Conservation (phyloP, 1,140 invertebrate genomes). For the Mercenaria mercenaria region DNA sequence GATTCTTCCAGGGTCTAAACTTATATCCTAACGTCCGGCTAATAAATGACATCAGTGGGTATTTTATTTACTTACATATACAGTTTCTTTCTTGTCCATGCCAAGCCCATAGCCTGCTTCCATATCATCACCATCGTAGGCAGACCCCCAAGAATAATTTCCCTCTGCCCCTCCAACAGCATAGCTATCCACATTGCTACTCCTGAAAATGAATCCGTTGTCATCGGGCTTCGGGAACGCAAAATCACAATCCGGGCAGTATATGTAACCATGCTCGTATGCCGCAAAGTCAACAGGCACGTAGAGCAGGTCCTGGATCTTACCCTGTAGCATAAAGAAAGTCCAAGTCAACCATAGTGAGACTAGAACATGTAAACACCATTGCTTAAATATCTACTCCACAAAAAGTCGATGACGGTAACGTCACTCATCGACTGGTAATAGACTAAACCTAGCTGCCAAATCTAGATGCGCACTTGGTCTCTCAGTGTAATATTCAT, state of each 20-base stretch:
- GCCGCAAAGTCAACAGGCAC: conserved; percentile 45
- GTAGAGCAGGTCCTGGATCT: conserved; percentile 51
- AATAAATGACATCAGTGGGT: no score
- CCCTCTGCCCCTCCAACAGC: background rate
- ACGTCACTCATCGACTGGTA: no score
- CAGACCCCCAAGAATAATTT: background rate
- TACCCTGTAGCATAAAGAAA: conserved; percentile 23
- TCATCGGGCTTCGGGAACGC: conserved; percentile 8
- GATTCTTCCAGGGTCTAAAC: no score
- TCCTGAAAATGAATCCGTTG: background rate
- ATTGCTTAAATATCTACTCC: no score
- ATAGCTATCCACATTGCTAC: background rate
- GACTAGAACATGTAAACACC: no score
- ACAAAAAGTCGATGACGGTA: no score
- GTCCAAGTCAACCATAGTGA: no score
- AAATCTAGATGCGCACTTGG: no score
- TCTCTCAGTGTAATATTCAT: no score
- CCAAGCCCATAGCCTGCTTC: conserved; percentile 36
- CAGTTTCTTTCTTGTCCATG: conserved; percentile 51
- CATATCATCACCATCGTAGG: background rate
- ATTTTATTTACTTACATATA: conserved; percentile 64
- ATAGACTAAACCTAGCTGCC: no score
- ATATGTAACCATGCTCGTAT: conserved; percentile 11
- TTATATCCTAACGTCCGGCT: no score
- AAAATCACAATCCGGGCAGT: conserved; percentile 43